These are phyloP conservation scores for Zootoca vivipara DNA, from an alignment of 2,113 vertebrate species.

Conservation along the genomic window DNA sequence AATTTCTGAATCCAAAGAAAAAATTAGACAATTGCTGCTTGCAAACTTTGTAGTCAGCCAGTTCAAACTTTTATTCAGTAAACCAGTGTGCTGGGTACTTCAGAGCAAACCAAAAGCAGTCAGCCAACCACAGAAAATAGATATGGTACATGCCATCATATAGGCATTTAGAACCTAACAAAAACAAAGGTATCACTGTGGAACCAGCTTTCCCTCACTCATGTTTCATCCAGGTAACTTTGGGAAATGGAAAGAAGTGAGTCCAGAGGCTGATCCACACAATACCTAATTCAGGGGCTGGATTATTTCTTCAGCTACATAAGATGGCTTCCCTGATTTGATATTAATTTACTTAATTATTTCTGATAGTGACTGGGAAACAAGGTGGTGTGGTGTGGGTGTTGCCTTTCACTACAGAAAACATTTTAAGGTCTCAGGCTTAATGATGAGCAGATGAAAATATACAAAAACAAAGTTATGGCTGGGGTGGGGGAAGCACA, in stretches of 20 bases:
- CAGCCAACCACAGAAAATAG: no score
- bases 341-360: neutral
- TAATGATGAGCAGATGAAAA: neutral
- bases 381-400: neutral
- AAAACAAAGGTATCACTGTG: neutral
- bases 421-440: neutral
- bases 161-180: neutral
- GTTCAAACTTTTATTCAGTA: no score
- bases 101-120: no score
- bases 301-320: neutral
- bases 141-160: neutral
- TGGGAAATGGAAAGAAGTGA: neutral
- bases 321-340: neutral
- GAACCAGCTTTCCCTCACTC: neutral
- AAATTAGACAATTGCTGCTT: no score
- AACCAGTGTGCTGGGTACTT: no score
- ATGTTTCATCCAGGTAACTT: neutral
- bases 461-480: slow-evolving; percentile 8
- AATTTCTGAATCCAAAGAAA: no score
- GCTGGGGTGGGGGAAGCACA: neutral
- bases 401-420: neutral
- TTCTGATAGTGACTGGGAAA: neutral
- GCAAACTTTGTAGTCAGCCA: no score
- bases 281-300: neutral
- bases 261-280: neutral